Base-by-base conservation (phyloP, 2,888 invertebrate genomes). In the Lapara coniferarum region DNA sequence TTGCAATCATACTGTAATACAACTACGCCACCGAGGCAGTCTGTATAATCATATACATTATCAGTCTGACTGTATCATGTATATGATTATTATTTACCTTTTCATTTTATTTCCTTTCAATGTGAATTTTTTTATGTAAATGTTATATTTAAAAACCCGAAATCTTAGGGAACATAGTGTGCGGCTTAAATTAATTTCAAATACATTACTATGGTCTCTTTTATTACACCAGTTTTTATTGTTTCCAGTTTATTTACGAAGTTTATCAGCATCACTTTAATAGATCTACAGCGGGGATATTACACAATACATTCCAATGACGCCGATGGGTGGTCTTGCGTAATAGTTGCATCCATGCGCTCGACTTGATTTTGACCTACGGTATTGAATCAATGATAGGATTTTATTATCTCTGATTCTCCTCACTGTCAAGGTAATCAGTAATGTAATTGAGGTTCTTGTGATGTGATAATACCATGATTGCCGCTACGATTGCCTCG, bases 341-440 rank as follows among this genome's bases (percentile, higher is more conserved):
- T 51, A 67, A 67, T 57, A 37, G 52, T 59, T 69, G 56, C 66
- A 63, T 69, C 30, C 52, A 68, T 55, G 67, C 67, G 56, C 49
- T 69, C 66, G 66, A 44, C 51, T 56, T 69, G 52, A 69, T 69
- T 53, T 66, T 67, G 57, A 66, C 63, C 57, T 67, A 67, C 51
- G 66, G 53, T 70, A 53, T 68, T 69, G 56, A 56, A 57, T 68
- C 53, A 46, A 63, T 67, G 68, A 70, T 69, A 69, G 55, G 14
- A 55, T 49, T 63, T 8, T 63, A 63, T 46, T 12, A 25, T 63
- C 63, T 49, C 63, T 19, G 19, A 63, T 63, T 19, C 19, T 49
- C 44, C 19, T 63, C 63, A 63, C 63, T 63, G 63, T 49, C 63
- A 63, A 63, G 63, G 49, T 49, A 63, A 63, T 63, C 16, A 13